A percentile compares a stretch with the other conserved stretches of the same genome.
Evolutionary conservation across 2,888 invertebrate species (phyloP).

Genomic region (Lacanobia oleracea): DNA sequence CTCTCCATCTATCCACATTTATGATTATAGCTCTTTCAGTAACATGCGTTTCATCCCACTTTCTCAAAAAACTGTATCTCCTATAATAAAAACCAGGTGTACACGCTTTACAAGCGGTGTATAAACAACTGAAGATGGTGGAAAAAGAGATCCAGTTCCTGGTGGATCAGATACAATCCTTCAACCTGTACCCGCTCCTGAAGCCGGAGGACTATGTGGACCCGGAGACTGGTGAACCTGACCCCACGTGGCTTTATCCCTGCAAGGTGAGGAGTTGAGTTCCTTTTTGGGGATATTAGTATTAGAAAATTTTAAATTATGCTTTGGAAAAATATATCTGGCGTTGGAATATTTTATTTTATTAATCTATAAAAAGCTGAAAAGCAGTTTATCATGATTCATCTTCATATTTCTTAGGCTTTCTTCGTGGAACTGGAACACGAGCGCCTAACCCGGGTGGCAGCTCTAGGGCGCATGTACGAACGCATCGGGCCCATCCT

Average conservation of each 20-base stretch:
- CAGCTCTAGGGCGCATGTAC: slow-evolving; percentile 93
- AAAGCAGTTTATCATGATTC: no score
- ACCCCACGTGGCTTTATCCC: slow-evolving; percentile 83
- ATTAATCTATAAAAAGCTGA: no score
- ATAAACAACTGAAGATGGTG: slow-evolving; percentile 93
- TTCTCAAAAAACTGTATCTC: no score
- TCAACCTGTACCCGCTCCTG: slow-evolving; percentile 90
- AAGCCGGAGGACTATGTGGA: slow-evolving; percentile 79
- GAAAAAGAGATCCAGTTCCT: slow-evolving; percentile 91
- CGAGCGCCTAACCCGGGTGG: slow-evolving; percentile 92
- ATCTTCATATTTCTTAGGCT: slow-evolving; percentile 80
- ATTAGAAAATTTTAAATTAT: no score
- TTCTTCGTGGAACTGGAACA: slow-evolving; percentile 94
- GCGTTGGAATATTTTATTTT: no score
- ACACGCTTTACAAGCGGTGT: slow-evolving; percentile 92
- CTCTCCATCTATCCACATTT: no score
- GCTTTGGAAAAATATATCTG: no score
- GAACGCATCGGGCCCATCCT: slow-evolving; percentile 95
- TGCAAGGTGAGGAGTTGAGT: slow-evolving; percentile 78
- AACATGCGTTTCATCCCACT: no score
- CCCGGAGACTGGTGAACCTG: slow-evolving; percentile 78
- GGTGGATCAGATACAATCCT: slow-evolving; percentile 89
- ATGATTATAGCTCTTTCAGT: no score
- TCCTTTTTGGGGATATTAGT: no score
- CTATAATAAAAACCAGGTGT: slow-evolving; percentile 72